Conservation (phyloP, 2,113 vertebrate species). For the Periophthalmodon schlosseri region DNA sequence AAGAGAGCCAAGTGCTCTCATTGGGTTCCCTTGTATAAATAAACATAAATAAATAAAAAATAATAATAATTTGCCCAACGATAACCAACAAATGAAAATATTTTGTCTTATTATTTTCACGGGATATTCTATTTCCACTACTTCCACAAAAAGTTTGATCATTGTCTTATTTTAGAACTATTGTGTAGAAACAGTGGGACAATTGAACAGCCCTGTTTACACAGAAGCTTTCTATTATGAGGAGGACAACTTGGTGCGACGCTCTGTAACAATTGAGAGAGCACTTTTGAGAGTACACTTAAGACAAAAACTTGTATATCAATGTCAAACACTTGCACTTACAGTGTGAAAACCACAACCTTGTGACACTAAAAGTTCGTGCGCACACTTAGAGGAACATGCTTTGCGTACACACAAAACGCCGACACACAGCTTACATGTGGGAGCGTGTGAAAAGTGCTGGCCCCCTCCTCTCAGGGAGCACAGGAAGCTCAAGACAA, state of each 20-base stretch:
- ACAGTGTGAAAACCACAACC: constrained; percentile 37
- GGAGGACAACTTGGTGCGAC: constrained; percentile 28
- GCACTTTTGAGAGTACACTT: constrained; percentile 21
- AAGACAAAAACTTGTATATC: constrained; percentile 27
- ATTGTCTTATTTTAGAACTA: constrained; percentile 8
- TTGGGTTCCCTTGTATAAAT: no score
- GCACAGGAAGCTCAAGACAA: constrained; percentile 82
- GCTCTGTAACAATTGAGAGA: constrained; percentile 45
- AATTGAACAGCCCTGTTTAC: constrained; percentile 34
- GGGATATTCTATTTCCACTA: not conserved
- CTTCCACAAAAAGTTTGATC: not conserved
- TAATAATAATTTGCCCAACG: not conserved
- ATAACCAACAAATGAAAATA: not conserved
- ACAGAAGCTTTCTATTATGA: constrained; percentile 48
- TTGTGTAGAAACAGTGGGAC: constrained; percentile 26
- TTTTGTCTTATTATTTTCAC: not conserved
- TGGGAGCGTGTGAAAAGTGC: constrained; percentile 77
- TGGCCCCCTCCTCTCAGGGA: constrained; percentile 76
- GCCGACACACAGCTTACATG: constrained; percentile 46
- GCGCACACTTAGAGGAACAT: constrained; percentile 10
- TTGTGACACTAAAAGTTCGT: constrained; percentile 7
- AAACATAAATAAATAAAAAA: no score
- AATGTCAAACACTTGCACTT: constrained; percentile 12
- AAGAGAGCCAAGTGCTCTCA: no score
- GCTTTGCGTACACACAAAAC: constrained; percentile 21